Evolutionary conservation across 2,888 invertebrate species (phyloP).

Genomic region (Brachylomia viminalis): DNA sequence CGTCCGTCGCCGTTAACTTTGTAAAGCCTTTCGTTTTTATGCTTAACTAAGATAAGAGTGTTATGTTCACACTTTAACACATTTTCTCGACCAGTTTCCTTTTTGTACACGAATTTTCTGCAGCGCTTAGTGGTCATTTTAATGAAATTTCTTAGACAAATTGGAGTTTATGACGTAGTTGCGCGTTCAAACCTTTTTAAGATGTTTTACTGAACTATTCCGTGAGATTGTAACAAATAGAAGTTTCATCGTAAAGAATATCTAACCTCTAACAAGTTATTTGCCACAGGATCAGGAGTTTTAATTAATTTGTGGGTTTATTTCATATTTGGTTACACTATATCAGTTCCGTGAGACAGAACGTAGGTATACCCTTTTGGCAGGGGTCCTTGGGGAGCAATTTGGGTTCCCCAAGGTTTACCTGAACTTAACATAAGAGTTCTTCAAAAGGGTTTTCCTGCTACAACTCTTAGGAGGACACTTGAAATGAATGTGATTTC

Average conservation of each 20-base stretch:
- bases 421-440: conserved; percentile 33
- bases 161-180: conserved; percentile 23
- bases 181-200: conserved; percentile 8
- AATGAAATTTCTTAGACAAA: conserved; percentile 30
- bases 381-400: background rate
- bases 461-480: conserved; percentile 5
- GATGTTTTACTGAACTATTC: conserved; percentile 25
- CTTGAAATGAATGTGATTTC: conserved; percentile 44
- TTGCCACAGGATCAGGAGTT: background rate
- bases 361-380: background rate
- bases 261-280: background rate
- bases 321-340: conserved; percentile 16
- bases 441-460: conserved; percentile 41
- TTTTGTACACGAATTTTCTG: conserved; percentile 10
- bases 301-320: conserved; percentile 16
- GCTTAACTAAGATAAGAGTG: conserved; percentile 59
- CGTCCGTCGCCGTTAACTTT: conserved; percentile 50
- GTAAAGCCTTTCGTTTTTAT: conserved; percentile 63
- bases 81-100: conserved; percentile 41
- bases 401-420: conserved; percentile 1
- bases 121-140: conserved; percentile 24
- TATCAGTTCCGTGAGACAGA: conserved; percentile 19
- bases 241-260: background rate
- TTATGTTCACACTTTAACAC: conserved; percentile 46
- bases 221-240: background rate